Evolutionary conservation across 2,888 invertebrate genomes (phyloP).

Genomic region (Philereme transversata): DNA sequence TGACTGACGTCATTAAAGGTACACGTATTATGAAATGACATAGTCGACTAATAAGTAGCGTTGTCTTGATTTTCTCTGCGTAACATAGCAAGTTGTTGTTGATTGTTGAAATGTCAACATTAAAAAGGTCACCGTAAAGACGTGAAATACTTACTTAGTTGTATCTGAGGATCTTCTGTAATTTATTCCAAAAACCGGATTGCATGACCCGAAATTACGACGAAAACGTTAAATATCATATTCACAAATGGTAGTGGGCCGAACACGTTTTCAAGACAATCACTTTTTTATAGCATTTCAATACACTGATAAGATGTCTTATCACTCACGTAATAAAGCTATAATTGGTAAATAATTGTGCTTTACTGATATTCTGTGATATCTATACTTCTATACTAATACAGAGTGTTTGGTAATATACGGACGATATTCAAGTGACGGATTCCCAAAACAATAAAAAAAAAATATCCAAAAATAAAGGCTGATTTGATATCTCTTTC

Average conservation of each 20-base stretch:
- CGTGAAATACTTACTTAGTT: background rate
- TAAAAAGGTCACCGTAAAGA: constrained; percentile 5
- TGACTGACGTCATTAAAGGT: constrained; percentile 17
- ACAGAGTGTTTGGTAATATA: too few relatives aligned
- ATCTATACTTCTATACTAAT: too few relatives aligned
- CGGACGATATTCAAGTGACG: too few relatives aligned
- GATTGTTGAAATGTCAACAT: constrained; percentile 8
- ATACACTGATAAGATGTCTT: constrained; percentile 7
- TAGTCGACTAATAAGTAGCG: background rate
- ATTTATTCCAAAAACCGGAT: constrained; percentile 8
- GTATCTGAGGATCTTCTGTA: background rate
- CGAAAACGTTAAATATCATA: constrained; percentile 5
- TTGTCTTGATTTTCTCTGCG: constrained; percentile 6
- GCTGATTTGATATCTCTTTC: too few relatives aligned
- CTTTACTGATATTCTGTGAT: background rate
- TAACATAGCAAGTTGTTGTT: background rate
- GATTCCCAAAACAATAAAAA: too few relatives aligned
- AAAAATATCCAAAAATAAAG: too few relatives aligned
- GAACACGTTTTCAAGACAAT: constrained; percentile 16
- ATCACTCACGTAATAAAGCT: constrained; percentile 10
- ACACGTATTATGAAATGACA: constrained; percentile 6
- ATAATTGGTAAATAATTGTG: constrained; percentile 1
- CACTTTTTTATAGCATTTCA: constrained; percentile 10
- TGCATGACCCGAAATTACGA: background rate
- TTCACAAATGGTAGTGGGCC: constrained; percentile 9